Evolutionary conservation across 2,113 vertebrate genomes (phyloP).

Genomic region (Agapornis roseicollis): DNA sequence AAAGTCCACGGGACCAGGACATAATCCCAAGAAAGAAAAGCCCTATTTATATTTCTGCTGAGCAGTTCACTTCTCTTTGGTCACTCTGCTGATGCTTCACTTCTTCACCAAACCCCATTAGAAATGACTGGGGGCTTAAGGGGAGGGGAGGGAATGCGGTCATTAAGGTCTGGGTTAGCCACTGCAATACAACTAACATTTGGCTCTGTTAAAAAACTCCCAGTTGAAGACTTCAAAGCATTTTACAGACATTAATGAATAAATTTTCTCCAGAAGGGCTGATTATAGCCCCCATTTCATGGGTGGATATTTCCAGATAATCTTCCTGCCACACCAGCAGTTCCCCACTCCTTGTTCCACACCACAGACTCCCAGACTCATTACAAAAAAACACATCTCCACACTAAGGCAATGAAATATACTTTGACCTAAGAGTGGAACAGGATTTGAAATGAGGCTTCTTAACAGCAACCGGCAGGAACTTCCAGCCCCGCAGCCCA

Average conservation of each 20-base stretch:
- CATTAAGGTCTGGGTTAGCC: constrained; percentile 51
- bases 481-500: neutral
- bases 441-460: neutral
- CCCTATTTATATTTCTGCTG: constrained; percentile 54
- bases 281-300: constrained; percentile 35
- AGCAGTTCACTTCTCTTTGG: constrained; percentile 41
- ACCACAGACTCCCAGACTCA: neutral
- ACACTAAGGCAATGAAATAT: neutral
- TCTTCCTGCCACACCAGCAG: neutral
- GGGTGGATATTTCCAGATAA: constrained; percentile 25
- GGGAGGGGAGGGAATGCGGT: neutral
- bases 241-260: constrained; percentile 41
- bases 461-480: neutral
- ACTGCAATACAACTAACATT: neutral
- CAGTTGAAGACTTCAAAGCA: constrained; percentile 3
- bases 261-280: neutral
- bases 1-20: neutral
- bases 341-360: neutral
- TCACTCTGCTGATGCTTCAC: constrained; percentile 49
- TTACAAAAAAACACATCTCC: neutral
- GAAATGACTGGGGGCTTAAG: neutral
- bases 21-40: neutral
- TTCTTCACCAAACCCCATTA: constrained; percentile 46
- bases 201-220: neutral
- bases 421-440: neutral